phyloP scores from a whole-genome alignment of 2,113 vertebrate species.

The Hemicordylus capensis region DNA sequence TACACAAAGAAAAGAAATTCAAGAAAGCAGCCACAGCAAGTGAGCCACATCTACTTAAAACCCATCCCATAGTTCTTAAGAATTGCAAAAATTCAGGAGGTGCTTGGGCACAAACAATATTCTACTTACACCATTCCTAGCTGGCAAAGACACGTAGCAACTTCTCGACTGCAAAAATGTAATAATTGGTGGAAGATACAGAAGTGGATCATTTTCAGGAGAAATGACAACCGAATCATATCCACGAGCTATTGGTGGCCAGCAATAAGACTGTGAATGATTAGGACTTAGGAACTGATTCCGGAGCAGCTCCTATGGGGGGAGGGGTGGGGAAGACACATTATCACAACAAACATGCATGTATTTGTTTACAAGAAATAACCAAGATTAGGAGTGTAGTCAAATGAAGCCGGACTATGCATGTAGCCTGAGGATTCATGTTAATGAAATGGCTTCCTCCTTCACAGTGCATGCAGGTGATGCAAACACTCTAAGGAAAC shows the following conservation, averaged over 20 bases:
- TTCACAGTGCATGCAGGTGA: neutral
- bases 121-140: slow-evolving; percentile 81
- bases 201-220: slow-evolving; percentile 78
- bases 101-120: neutral
- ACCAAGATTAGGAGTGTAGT: neutral
- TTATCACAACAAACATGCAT: rapidly evolving
- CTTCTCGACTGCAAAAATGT: slow-evolving; percentile 75
- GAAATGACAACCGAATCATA: slow-evolving; percentile 83
- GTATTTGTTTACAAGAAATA: neutral
- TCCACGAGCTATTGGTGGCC: slow-evolving; percentile 85
- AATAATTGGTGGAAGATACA: slow-evolving; percentile 87
- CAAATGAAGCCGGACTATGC: neutral
- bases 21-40: neutral
- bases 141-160: slow-evolving; percentile 66
- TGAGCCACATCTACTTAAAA: neutral
- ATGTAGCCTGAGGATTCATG: neutral
- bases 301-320: slow-evolving; percentile 76
- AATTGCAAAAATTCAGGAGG: neutral
- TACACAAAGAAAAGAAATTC: neutral
- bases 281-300: slow-evolving; percentile 68
- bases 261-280: slow-evolving; percentile 81
- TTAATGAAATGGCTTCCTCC: neutral
- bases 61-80: neutral
- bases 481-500: neutral
- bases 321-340: slow-evolving; percentile 24